Conservation (phyloP, 2,113 vertebrate species). For the Oostethus manadensis region DNA sequence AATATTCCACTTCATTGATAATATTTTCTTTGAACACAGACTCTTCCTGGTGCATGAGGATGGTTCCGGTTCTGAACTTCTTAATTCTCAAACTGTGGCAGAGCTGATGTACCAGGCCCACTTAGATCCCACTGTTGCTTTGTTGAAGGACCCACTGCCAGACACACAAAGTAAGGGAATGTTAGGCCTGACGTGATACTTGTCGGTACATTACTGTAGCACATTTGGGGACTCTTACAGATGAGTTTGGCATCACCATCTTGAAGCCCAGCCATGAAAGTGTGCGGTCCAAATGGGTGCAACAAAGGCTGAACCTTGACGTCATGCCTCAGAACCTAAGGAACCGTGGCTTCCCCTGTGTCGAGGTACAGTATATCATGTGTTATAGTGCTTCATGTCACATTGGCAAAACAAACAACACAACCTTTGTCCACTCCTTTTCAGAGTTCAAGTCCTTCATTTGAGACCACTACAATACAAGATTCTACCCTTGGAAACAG, state of each 20-base stretch:
- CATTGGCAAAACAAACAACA: neutral
- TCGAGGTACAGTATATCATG: constrained; percentile 71
- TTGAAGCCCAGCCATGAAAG: constrained; percentile 73
- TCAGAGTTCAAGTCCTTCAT: constrained; percentile 57
- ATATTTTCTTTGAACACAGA: constrained; percentile 57
- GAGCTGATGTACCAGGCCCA: constrained; percentile 65
- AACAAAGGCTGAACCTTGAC: constrained; percentile 71
- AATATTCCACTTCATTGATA: neutral
- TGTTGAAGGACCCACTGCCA: constrained; percentile 79
- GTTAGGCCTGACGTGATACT: neutral
- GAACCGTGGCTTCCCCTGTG: constrained; percentile 65
- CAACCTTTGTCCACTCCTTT: constrained; percentile 22
- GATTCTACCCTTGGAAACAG: constrained; percentile 59
- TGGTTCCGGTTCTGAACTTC: constrained; percentile 87
- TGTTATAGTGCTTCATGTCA: neutral
- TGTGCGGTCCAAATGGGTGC: constrained; percentile 74
- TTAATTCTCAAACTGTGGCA: constrained; percentile 71
- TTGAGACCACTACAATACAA: constrained; percentile 57
- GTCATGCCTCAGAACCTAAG: constrained; percentile 79
- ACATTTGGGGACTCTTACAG: constrained; percentile 56
- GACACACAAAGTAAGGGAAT: constrained; percentile 59
- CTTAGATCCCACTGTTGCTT: constrained; percentile 66
- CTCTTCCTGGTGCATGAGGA: constrained; percentile 80
- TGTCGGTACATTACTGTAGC: neutral
- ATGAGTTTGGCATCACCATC: constrained; percentile 75